A percentile compares a stretch with the other conserved stretches of the same genome.
phyloP scores from a whole-genome alignment of 2,888 invertebrate species.

The Agonopterix alstromeriana region DNA sequence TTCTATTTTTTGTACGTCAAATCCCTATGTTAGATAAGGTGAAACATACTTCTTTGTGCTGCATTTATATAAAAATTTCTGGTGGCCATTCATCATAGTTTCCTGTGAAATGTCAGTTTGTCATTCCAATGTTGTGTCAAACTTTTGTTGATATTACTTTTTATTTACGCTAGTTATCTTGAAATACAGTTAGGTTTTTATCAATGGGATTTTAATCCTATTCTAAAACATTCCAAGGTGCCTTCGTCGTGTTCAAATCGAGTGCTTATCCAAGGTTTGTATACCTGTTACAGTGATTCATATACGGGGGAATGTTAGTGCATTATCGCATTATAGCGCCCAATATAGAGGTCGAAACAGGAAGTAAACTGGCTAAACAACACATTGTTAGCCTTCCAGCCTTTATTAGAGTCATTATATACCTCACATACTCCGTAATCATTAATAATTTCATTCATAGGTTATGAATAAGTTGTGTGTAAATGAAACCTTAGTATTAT shows the following conservation, averaged over 20 bases:
- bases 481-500: conserved; percentile 31
- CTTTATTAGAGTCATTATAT: neutral
- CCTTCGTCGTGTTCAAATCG: conserved; percentile 22
- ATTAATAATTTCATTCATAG: conserved; percentile 15
- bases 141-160: conserved; percentile 67
- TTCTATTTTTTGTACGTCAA: conserved; percentile 15
- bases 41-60: conserved; percentile 10
- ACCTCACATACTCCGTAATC: neutral
- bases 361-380: conserved; percentile 33
- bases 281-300: conserved; percentile 52
- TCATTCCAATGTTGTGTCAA: conserved; percentile 53
- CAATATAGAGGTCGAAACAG: conserved; percentile 47
- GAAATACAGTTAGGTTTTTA: conserved; percentile 33
- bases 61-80: too few species aligned
- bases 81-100: conserved; percentile 11
- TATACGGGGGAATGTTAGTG: conserved; percentile 59
- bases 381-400: conserved; percentile 11
- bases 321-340: conserved; percentile 43
- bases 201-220: conserved; percentile 45
- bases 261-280: conserved; percentile 34
- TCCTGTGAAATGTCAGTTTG: conserved; percentile 28
- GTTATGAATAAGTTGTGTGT: conserved; percentile 24
- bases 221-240: conserved; percentile 19
- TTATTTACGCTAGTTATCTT: conserved; percentile 40
- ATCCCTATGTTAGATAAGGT: conserved; percentile 10